Percentiles rank a stretch among this genome's conserved stretches.
phyloP scores from a whole-genome alignment of 2,113 vertebrate species.

The Tauraco erythrolophus region DNA sequence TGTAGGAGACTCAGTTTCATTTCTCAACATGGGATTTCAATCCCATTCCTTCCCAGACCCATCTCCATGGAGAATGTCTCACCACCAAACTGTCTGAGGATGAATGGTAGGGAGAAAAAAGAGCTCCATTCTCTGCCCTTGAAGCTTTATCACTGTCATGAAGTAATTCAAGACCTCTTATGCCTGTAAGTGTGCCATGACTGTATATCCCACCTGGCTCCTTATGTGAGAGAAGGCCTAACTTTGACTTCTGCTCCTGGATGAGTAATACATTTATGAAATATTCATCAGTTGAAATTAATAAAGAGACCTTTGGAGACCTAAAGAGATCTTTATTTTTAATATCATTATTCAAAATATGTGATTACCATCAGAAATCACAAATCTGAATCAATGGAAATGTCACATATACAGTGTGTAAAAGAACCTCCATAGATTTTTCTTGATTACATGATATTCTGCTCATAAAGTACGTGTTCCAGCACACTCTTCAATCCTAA shows the following conservation, averaged over 20 bases:
- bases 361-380: neutral
- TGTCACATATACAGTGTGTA: neutral
- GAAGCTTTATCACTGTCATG: neutral
- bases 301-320: neutral
- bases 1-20: neutral
- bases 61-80: neutral
- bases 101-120: neutral
- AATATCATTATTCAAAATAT: neutral
- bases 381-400: neutral
- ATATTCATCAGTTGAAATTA: neutral
- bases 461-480: neutral
- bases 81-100: fast-evolving
- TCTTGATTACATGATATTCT: neutral
- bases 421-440: neutral
- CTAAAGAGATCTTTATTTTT: neutral
- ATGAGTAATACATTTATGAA: neutral
- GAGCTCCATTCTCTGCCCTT: neutral
- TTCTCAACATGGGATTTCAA: neutral
- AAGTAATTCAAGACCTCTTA: neutral
- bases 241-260: neutral
- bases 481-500: neutral
- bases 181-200: neutral
- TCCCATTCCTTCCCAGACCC: neutral
- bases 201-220: neutral
- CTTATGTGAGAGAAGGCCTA: neutral